Base-by-base conservation (phyloP, 2,888 invertebrate genomes). In the Petrophora chlorosata region DNA sequence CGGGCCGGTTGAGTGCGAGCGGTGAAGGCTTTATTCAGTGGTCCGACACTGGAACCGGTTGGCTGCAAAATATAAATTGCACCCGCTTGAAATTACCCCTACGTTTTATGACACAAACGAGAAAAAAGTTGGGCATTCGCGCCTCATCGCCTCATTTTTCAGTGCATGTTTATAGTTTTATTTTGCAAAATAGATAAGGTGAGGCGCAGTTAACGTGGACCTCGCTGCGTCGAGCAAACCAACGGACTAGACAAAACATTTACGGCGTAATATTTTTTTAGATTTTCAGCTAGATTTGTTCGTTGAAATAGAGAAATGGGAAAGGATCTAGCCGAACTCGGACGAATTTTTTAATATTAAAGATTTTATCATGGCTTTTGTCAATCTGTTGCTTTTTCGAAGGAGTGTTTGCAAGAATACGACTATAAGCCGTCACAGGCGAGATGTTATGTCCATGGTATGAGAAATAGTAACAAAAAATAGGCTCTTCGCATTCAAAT, bases 41-140 rank as follows among this genome's bases (percentile, higher is more conserved):
- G 64, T 62, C 71, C 63, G 65, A 71, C 74, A 70, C 68, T 59
- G 65, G 62, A 72, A 67, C 73, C 66, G 65, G 76, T 67, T 73
- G 71, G 68, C 70, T 69, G 74, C 73, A 70, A 81, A 79, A 76
- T 79, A 81, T 82, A 84, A 85, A 83, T 79, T 79, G 79, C 73
- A 67, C 70, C 69, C 70, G 74, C 70, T 73, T 74, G 68, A 77
- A 84, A 83, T 83, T 82, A 82, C 76, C 76, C 76, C 73, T 73
- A 75, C 76, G 70, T 70, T 81, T 82, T 82, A 79, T 81, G 77
- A 79, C 70, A 78, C 71, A 73, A 78, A 72, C 68, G 73, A 70
- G 55, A 73, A 76, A 75, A 80, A 77, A 79, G 69, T 75, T 70
- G 64, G 69, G 63, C 69, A 68, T 69, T 69, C 68, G 65, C 62